Evolutionary conservation across 2,888 invertebrate species (phyloP).

Genomic region (Caenorhabditis doughertyi): DNA sequence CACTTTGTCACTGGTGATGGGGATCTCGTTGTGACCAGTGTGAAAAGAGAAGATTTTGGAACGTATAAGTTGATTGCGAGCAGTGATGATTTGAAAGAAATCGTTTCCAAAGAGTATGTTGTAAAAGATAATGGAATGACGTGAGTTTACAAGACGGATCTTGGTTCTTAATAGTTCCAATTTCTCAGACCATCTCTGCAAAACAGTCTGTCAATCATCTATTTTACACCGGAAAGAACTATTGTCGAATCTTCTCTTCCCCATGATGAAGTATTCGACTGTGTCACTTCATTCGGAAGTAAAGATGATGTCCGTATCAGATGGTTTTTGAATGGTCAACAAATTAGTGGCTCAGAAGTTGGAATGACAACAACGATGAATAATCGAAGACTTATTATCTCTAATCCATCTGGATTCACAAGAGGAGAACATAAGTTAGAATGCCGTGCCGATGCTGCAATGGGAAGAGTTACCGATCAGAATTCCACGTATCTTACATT

Average conservation of each 20-base stretch:
- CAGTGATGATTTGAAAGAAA: slow-evolving; percentile 57
- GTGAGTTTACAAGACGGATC: not conserved
- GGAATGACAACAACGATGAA: slow-evolving; percentile 49
- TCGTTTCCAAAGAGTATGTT: slow-evolving; percentile 56
- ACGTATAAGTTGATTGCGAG: slow-evolving; percentile 60
- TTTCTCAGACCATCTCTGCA: slow-evolving; percentile 50
- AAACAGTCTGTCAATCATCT: slow-evolving; percentile 54
- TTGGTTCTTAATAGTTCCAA: not conserved
- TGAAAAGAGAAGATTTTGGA: slow-evolving; percentile 61
- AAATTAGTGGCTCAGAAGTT: slow-evolving; percentile 60
- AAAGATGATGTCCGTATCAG: slow-evolving; percentile 59
- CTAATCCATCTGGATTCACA: slow-evolving; percentile 60
- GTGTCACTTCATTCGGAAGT: slow-evolving; percentile 48
- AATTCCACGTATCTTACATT: slow-evolving; percentile 63
- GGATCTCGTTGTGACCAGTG: slow-evolving; percentile 74
- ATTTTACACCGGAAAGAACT: slow-evolving; percentile 49
- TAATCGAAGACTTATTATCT: slow-evolving; percentile 41
- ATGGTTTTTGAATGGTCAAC: slow-evolving; percentile 70
- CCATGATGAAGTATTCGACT: slow-evolving; percentile 60
- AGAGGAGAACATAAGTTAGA: slow-evolving; percentile 68
- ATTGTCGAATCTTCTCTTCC: slow-evolving; percentile 46
- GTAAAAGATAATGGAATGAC: slow-evolving; percentile 59
- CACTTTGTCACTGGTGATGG: slow-evolving; percentile 75
- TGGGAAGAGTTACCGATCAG: slow-evolving; percentile 68
- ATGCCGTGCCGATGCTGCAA: slow-evolving; percentile 70